These are phyloP conservation scores for Willisornis vidua DNA, from an alignment of 2,113 vertebrate species.

Conservation along the genomic window DNA sequence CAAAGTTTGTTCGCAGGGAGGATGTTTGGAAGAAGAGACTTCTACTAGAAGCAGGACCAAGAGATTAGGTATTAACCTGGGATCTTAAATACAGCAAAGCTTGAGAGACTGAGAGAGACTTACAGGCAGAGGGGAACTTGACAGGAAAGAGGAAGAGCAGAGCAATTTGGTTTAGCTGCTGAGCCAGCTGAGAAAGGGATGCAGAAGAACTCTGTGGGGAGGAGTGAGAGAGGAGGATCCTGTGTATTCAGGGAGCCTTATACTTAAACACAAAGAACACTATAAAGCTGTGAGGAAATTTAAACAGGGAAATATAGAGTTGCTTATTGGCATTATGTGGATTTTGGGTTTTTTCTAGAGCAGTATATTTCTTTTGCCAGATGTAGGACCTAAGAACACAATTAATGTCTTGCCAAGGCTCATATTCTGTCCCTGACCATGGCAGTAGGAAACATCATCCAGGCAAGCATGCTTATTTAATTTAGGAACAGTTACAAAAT, in stretches of 20 bases:
- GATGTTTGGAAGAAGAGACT: neutral
- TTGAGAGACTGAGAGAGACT: neutral
- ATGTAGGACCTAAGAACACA: neutral
- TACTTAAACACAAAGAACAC: neutral
- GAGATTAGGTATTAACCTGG: neutral
- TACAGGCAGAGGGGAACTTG: neutral
- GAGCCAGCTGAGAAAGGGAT: neutral
- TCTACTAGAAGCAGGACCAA: neutral
- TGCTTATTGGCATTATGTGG: neutral
- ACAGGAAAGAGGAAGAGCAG: neutral
- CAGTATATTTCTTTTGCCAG: neutral
- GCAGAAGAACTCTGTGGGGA: neutral
- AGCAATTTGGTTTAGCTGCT: neutral
- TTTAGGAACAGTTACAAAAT: neutral
- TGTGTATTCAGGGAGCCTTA: neutral
- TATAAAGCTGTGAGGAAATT: neutral
- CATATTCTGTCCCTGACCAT: neutral
- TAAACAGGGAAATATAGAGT: neutral
- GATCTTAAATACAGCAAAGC: slow-evolving; percentile 1
- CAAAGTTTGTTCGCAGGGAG: neutral
- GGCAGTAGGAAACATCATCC: neutral
- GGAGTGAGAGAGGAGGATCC: neutral
- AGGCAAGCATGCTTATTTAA: neutral
- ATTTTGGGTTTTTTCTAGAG: neutral
- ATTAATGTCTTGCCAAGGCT: neutral